A percentile compares a stretch with the other conserved stretches of the same genome.
phyloP scores from a whole-genome alignment of 1,140 invertebrate genomes.

The Chlorops oryzae region DNA sequence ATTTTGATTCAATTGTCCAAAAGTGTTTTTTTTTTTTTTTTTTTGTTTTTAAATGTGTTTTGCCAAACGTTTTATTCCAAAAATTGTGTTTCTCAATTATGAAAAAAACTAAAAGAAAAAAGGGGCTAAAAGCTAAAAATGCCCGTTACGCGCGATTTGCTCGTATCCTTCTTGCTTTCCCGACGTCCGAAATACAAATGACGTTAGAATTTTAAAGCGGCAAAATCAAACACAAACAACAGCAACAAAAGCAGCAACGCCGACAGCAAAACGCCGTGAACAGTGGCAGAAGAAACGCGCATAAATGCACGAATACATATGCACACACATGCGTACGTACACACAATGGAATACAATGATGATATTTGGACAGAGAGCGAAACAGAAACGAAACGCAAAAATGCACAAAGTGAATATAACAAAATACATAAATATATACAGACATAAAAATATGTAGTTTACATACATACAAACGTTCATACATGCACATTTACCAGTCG shows the following conservation, averaged over 20 bases:
- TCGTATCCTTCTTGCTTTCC: slow-evolving; percentile 43
- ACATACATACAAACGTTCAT: not conserved
- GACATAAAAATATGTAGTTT: slow-evolving; percentile 2
- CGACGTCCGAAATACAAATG: slow-evolving; percentile 46
- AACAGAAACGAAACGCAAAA: too few relatives aligned
- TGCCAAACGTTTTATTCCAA: slow-evolving; percentile 9
- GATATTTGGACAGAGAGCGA: too few relatives aligned
- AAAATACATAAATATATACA: too few relatives aligned
- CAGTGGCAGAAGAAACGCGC: too few relatives aligned
- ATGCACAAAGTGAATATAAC: too few relatives aligned
- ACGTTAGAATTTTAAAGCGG: slow-evolving; percentile 18
- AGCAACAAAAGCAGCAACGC: not conserved
- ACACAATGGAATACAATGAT: too few relatives aligned
- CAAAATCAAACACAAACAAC: not conserved
- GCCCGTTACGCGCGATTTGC: slow-evolving; percentile 32
- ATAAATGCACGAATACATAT: not conserved
- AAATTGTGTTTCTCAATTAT: slow-evolving; percentile 23
- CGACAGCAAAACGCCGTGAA: not conserved
- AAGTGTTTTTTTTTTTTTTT: slow-evolving; percentile 2
- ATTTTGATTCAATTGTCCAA: too few relatives aligned
- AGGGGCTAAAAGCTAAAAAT: slow-evolving; percentile 45
- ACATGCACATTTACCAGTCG: not conserved
- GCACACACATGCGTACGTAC: too few relatives aligned
- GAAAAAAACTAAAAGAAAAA: slow-evolving; percentile 44
- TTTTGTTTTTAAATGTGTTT: not conserved